Evolutionary conservation across 2,888 invertebrate genomes (phyloP).

Genomic region (Spodoptera exigua): DNA sequence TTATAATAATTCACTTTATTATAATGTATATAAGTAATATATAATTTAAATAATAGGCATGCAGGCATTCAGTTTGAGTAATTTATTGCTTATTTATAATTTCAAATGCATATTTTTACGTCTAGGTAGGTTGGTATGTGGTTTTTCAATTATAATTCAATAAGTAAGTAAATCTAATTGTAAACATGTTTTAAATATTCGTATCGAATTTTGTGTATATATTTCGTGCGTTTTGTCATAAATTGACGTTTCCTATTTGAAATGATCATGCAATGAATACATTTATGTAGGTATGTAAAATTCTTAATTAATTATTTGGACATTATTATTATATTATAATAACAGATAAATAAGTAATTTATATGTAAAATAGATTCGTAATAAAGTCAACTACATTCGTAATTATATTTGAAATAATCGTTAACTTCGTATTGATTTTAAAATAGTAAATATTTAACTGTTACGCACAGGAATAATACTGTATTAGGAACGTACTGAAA

Average conservation of each 20-base stretch:
- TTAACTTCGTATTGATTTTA: slow-evolving; percentile 11
- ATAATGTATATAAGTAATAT: slow-evolving; percentile 15
- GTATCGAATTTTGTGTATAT: slow-evolving; percentile 37
- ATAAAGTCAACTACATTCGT: slow-evolving; percentile 25
- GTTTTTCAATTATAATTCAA: slow-evolving; percentile 1
- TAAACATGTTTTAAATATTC: slow-evolving; percentile 10
- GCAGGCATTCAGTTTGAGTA: slow-evolving; percentile 22
- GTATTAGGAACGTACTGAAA: no score
- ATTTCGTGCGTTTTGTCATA: slow-evolving; percentile 22
- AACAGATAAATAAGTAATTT: slow-evolving; percentile 20
- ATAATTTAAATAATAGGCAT: slow-evolving; percentile 35
- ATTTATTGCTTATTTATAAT: slow-evolving; percentile 19
- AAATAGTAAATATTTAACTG: no score
- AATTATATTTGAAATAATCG: slow-evolving; percentile 18
- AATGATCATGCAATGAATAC: slow-evolving; percentile 16
- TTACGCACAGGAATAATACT: no score
- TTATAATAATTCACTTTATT: slow-evolving; percentile 5
- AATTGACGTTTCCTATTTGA: slow-evolving; percentile 30
- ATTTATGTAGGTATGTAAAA: slow-evolving; percentile 10
- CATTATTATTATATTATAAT: slow-evolving; percentile 1
- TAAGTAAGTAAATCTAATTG: slow-evolving; percentile 1
- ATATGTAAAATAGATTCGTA: slow-evolving; percentile 30
- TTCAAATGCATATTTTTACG: slow-evolving; percentile 15
- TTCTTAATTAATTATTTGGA: slow-evolving; percentile 4
- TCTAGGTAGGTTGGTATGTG: slow-evolving; percentile 1